A percentile compares a stretch with the other conserved stretches of the same genome.
Conservation (phyloP, 92 coral and sea anemone genomes). For the Epizoanthus stellaris region DNA sequence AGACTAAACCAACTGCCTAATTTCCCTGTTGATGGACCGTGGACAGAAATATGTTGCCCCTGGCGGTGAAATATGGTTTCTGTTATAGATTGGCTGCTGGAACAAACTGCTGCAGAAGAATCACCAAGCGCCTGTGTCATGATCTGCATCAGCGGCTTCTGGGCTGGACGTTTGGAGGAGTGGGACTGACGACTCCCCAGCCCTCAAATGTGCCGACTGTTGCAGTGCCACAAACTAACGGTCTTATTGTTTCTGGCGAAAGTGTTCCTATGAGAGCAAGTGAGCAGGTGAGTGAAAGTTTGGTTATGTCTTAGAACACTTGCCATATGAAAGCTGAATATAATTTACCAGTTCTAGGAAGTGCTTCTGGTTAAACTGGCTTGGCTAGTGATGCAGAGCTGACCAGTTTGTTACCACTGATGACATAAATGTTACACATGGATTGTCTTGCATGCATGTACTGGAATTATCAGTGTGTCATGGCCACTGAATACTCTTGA, state of each 20-base stretch:
- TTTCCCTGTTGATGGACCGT: background rate
- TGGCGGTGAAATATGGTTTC: background rate
- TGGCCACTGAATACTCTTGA: too few relatives aligned
- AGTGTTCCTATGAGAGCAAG: constrained; percentile 18
- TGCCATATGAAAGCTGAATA: too few relatives aligned
- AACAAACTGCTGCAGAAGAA: constrained; percentile 54
- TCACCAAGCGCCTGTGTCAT: constrained; percentile 78
- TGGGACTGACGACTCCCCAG: constrained; percentile 39
- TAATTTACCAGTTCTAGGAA: too few relatives aligned
- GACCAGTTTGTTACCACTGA: too few relatives aligned
- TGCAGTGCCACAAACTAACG: constrained; percentile 4
- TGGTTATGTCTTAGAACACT: constrained; percentile 9
- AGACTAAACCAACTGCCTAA: background rate
- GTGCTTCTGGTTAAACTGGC: too few relatives aligned
- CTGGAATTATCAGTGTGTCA: too few relatives aligned
- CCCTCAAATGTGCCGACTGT: constrained; percentile 6
- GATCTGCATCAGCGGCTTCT: constrained; percentile 85
- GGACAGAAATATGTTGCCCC: background rate
- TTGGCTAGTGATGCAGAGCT: too few relatives aligned
- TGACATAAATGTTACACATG: too few relatives aligned
- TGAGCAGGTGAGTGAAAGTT: constrained; percentile 17
- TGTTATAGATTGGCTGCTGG: constrained; percentile 48
- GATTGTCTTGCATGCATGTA: too few relatives aligned
- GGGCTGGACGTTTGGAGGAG: constrained; percentile 74
- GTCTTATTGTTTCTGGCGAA: background rate